Percentiles rank a stretch among this genome's conserved stretches.
Evolutionary conservation across 2,888 invertebrate species (phyloP).

Genomic region (Cyaniris semiargus): DNA sequence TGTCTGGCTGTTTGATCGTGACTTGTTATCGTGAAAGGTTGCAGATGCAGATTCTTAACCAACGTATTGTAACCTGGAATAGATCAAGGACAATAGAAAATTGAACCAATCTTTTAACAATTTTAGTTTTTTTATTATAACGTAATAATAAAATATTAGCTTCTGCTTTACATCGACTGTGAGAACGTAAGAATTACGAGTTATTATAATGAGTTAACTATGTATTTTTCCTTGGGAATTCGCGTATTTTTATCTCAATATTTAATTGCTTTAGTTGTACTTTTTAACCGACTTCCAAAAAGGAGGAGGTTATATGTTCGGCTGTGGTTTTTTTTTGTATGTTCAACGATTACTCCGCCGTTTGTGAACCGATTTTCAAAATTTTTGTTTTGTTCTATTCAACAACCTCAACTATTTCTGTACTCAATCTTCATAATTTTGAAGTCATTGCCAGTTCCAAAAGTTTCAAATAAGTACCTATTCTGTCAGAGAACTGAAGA

Average conservation of each 20-base stretch:
- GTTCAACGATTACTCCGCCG: too few relatives aligned
- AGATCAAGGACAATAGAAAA: slow-evolving; percentile 59
- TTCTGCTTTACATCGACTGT: slow-evolving; percentile 8
- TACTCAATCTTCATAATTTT: too few relatives aligned
- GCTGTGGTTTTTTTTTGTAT: too few relatives aligned
- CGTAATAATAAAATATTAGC: not conserved
- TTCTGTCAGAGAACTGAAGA: too few relatives aligned
- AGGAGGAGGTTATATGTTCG: too few relatives aligned
- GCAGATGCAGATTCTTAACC: slow-evolving; percentile 43
- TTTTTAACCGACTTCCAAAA: too few relatives aligned
- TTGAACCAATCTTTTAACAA: slow-evolving; percentile 8
- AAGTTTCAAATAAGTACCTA: too few relatives aligned
- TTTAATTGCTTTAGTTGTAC: not conserved
- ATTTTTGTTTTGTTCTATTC: too few relatives aligned
- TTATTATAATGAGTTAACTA: not conserved
- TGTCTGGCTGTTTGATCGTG: slow-evolving; percentile 39
- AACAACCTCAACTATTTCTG: too few relatives aligned
- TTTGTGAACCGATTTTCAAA: too few relatives aligned
- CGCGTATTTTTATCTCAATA: not conserved
- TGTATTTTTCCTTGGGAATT: slow-evolving; percentile 35
- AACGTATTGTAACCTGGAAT: slow-evolving; percentile 47
- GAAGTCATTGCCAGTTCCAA: too few relatives aligned
- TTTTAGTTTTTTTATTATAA: not conserved
- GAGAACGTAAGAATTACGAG: slow-evolving; percentile 15
- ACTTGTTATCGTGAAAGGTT: slow-evolving; percentile 49